Percentiles rank a stretch among this genome's conserved stretches.
Conservation (phyloP, 2,797 vertebrate genomes). For the Melanotaenia parkinsoni region DNA sequence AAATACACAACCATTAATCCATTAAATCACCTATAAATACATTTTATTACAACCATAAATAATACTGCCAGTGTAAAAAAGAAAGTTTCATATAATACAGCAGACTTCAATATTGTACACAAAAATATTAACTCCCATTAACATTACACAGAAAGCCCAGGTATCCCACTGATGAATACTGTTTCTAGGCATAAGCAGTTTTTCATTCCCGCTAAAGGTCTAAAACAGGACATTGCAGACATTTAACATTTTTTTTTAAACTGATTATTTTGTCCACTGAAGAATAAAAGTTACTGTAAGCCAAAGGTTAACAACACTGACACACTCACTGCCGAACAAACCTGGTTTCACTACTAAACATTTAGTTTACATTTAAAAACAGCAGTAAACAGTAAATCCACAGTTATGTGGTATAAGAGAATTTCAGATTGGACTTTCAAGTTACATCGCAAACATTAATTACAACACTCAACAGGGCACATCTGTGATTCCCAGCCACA, state of each 20-base stretch:
- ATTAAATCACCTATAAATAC: constrained; percentile 57
- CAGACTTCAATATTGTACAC: constrained; percentile 42
- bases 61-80: constrained; percentile 77
- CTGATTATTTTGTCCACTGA: background rate
- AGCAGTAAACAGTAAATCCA: constrained; percentile 20
- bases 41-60: constrained; percentile 61
- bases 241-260: background rate
- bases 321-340: background rate
- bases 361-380: constrained; percentile 6
- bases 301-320: constrained; percentile 29
- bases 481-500: constrained; percentile 59
- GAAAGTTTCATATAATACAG: constrained; percentile 51
- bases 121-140: constrained; percentile 31
- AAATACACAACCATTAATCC: constrained; percentile 50
- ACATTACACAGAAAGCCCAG: constrained; percentile 32
- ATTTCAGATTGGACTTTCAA: constrained; percentile 44
- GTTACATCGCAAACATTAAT: constrained; percentile 28
- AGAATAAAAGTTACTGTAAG: constrained; percentile 14
- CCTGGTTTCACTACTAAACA: background rate
- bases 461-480: constrained; percentile 51
- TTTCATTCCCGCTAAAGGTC: background rate
- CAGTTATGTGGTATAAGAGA: constrained; percentile 7
- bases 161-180: constrained; percentile 34
- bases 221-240: constrained; percentile 7
- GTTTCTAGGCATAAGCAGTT: constrained; percentile 4